Percentiles rank a stretch among this genome's conserved stretches.
Conservation (phyloP, 2,888 invertebrate species). For the Meiosimyza platycephala region DNA sequence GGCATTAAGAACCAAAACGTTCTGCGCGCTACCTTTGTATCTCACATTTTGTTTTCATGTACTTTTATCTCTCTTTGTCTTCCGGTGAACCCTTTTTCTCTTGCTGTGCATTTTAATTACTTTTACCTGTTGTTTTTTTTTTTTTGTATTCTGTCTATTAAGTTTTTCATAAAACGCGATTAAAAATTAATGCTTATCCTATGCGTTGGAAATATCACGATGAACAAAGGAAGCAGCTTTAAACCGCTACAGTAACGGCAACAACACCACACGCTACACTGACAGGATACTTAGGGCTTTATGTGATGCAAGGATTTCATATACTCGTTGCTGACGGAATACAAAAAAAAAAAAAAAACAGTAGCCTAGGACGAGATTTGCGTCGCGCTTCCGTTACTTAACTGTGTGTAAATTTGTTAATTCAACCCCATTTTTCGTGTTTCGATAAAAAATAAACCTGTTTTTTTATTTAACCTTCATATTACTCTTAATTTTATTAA, state of each 20-base stretch:
- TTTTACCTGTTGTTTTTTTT: constrained; percentile 2
- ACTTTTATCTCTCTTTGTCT: neutral
- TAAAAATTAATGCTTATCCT: constrained; percentile 19
- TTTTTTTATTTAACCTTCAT: no score
- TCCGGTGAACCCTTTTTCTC: neutral
- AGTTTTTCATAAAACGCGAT: constrained; percentile 16
- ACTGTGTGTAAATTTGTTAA: no score
- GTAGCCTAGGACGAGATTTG: no score
- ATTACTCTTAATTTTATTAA: no score
- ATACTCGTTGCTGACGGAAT: no score
- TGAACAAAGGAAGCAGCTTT: neutral
- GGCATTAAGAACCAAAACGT: no score
- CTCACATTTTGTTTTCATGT: neutral
- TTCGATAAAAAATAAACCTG: no score
- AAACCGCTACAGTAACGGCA: neutral
- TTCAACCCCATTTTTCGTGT: no score
- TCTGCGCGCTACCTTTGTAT: neutral
- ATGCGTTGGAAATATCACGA: neutral
- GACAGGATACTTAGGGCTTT: neutral
- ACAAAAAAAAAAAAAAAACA: no score
- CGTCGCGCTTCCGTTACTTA: no score
- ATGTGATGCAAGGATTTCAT: neutral
- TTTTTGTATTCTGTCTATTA: neutral
- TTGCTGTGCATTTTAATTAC: constrained; percentile 3
- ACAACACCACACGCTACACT: neutral